Base-by-base conservation (phyloP, 2,113 vertebrate genomes). In the Anolis carolinensis region DNA sequence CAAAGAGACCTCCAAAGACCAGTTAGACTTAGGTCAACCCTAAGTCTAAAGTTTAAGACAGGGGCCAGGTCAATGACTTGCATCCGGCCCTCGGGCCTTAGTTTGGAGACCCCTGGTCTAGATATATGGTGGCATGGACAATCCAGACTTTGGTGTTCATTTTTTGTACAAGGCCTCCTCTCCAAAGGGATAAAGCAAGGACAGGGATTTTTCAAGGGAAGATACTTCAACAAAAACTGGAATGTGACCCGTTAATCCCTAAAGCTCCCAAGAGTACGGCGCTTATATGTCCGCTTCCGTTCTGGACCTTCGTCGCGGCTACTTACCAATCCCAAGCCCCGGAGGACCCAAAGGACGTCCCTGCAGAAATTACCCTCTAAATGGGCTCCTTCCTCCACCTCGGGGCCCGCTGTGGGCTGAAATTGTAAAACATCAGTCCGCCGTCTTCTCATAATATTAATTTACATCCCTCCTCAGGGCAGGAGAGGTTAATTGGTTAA, bases 401-500 rank as follows among this genome's bases (percentile, higher is more conserved):
- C 76, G 27, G 25, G 70, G 23, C 23, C 71, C 16, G 1, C 44
- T 39, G 65, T 34, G 27, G 62, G n/a, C 27, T n/a, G 23, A 79
- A 72, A 34, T 11, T 0, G 30, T n/a, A 5, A 25, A 30, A 34
- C 14, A 23, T 25, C 34, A 32, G 32, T 32, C 27, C 36, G 21
- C 16, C 13, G 32, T 39, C 48, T 8, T 5, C 32, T 71, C 76
- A 1, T 76, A 7, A 32, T 79, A 71, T 79, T 85, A 62, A 85
- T 85, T 71, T 85, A 59, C 34, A 5, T n/a, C 10, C 67, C 50
- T 36, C 76, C 36, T 79, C 50, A 71, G 67, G 67, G 84, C 76
- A 44, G 84, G 68, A 70, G 34, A 85, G 84, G 84, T 85, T 85
- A 85, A 85, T 85, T 72, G 84, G 76, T 62, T 79, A 70, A 79